A percentile compares a stretch with the other conserved stretches of the same genome.
These are phyloP conservation scores for Apolygus lucorum DNA, from an alignment of 1,140 invertebrate species.

Conservation along the genomic window DNA sequence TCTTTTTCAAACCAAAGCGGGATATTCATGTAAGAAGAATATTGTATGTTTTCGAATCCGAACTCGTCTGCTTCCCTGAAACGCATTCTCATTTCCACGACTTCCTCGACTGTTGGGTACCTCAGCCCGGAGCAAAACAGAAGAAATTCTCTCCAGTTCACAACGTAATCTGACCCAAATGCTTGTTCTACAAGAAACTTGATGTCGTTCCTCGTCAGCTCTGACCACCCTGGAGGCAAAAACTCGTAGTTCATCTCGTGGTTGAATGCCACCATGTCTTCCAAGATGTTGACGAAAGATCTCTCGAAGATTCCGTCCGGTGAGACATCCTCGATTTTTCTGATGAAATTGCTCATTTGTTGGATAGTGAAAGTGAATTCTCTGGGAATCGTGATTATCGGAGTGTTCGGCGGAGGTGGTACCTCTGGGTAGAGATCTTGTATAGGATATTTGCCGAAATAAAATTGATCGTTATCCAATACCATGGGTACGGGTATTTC, in stretches of 20 bases:
- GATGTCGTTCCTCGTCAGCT: slow-evolving; percentile 42
- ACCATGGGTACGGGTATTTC: slow-evolving; percentile 41
- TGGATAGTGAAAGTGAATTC: slow-evolving; percentile 42
- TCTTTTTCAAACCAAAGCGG: slow-evolving; percentile 48
- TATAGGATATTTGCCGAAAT: slow-evolving; percentile 36
- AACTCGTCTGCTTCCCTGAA: slow-evolving; percentile 43
- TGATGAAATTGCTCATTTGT: slow-evolving; percentile 43
- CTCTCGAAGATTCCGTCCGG: slow-evolving; percentile 42
- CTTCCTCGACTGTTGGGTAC: slow-evolving; percentile 44
- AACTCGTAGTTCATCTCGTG: slow-evolving; percentile 41
- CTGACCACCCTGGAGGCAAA: slow-evolving; percentile 45
- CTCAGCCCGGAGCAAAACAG: slow-evolving; percentile 46
- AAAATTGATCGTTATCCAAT: slow-evolving; percentile 41
- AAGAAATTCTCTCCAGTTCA: slow-evolving; percentile 56
- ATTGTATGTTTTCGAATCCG: slow-evolving; percentile 39
- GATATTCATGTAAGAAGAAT: slow-evolving; percentile 38
- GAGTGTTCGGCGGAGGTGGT: slow-evolving; percentile 4
- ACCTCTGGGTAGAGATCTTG: not conserved
- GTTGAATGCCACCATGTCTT: slow-evolving; percentile 39
- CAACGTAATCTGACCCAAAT: slow-evolving; percentile 43
- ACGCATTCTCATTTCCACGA: slow-evolving; percentile 41
- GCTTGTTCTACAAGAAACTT: slow-evolving; percentile 41
- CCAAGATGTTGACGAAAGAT: slow-evolving; percentile 18
- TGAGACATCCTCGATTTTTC: slow-evolving; percentile 44
- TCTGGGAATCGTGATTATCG: slow-evolving; percentile 6